A percentile compares a stretch with the other conserved stretches of the same genome.
Evolutionary conservation across 2,888 invertebrate species (phyloP).

Genomic region (Brachycybe producta): DNA sequence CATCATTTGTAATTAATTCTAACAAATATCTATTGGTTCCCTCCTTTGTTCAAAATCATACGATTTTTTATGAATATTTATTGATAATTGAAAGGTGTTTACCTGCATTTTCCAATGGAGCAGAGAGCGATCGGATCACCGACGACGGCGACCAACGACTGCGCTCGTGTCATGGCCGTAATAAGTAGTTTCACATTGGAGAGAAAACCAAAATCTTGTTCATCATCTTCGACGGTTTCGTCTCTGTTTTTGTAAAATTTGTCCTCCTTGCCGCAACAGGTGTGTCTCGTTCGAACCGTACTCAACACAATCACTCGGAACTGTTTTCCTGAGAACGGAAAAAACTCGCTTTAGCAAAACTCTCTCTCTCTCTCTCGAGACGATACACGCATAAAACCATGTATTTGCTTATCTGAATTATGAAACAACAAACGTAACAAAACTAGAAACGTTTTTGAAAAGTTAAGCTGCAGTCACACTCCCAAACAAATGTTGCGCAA

Average conservation of each 20-base stretch:
- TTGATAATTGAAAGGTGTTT: constrained; percentile 19
- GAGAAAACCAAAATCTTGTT: constrained; percentile 56
- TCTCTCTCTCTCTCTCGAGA: no score
- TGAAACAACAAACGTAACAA: neutral
- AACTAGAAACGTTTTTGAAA: neutral
- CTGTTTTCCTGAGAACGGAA: constrained; percentile 48
- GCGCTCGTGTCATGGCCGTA: constrained; percentile 69
- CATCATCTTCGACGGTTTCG: constrained; percentile 39
- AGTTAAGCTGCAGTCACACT: no score
- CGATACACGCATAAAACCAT: no score
- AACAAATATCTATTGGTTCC: no score
- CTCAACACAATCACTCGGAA: constrained; percentile 69
- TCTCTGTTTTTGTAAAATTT: constrained; percentile 28
- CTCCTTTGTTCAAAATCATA: no score
- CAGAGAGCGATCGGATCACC: constrained; percentile 72
- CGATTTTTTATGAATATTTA: no score
- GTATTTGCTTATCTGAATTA: neutral
- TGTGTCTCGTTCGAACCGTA: constrained; percentile 59
- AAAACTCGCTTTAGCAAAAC: no score
- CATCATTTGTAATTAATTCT: no score
- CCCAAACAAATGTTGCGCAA: no score
- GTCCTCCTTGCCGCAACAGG: constrained; percentile 44
- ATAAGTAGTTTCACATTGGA: constrained; percentile 68
- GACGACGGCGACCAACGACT: constrained; percentile 66
- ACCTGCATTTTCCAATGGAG: constrained; percentile 61